Percentiles rank a stretch among this genome's conserved stretches.
These are phyloP conservation scores for Lasioglossum villosulum DNA, from an alignment of 2,888 invertebrate genomes.

Conservation along the genomic window DNA sequence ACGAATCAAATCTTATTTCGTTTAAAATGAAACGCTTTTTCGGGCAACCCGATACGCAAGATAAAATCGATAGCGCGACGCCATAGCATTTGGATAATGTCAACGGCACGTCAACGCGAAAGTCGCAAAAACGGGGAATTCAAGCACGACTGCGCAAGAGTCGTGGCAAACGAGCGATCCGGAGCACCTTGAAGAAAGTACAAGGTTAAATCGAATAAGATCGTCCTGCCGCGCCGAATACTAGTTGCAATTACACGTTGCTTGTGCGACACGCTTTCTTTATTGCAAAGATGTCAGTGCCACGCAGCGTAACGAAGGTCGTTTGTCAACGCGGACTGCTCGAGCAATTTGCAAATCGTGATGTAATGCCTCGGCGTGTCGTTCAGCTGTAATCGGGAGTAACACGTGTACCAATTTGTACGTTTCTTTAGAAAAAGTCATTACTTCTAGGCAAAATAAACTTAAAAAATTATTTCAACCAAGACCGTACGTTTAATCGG, in stretches of 20 bases:
- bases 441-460: neutral
- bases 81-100: constrained; percentile 3
- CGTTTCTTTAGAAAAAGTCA: neutral
- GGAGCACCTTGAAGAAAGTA: constrained; percentile 54
- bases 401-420: neutral
- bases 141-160: neutral
- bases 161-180: constrained; percentile 28
- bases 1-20: too few relatives aligned
- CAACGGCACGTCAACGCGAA: neutral
- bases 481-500: too few relatives aligned
- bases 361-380: constrained; percentile 31
- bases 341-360: constrained; percentile 48
- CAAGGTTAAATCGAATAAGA: constrained; percentile 63
- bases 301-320: constrained; percentile 65
- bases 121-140: constrained; percentile 13
- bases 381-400: constrained; percentile 8
- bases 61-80: neutral
- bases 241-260: constrained; percentile 50
- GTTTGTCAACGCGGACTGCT: constrained; percentile 51
- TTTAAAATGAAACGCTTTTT: too few relatives aligned
- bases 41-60: neutral
- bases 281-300: constrained; percentile 62
- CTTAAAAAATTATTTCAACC: too few relatives aligned
- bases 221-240: constrained; percentile 50
- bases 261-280: constrained; percentile 60